Base-by-base conservation (phyloP, 2,113 vertebrate genomes). In the Indri indri region DNA sequence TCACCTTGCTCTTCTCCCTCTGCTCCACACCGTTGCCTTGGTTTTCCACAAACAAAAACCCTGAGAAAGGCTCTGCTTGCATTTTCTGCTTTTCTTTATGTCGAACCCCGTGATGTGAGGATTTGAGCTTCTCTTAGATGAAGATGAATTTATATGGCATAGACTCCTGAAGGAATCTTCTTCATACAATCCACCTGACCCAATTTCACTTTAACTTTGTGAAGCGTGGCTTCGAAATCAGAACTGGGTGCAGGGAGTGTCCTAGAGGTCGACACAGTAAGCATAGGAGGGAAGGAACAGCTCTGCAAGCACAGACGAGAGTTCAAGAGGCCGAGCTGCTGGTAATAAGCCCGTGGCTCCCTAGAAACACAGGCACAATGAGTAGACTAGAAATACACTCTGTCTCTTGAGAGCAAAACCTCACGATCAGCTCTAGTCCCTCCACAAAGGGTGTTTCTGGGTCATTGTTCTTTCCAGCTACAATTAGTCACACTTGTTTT, bases 401-500 rank as follows among this genome's bases (percentile, higher is more conserved):
- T 23, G 17, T 79, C 57, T 68, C 61, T 79, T 34, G 63, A 94
- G 87, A 94, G 12, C 1, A n/a, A 87, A 96, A n/a, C 25, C 45
- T 88, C 52, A 42, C 4, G 42, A 40, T 89, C 65, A 79, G 61
- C 34, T 63, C 25, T 77, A 27, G 40, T 90, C n/a, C 68, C 94
- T 45, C 73, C 34, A 42, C 8, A 37, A 88, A 42, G 88, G 47
- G n/a, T 86, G 71, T 95, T 96, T 83, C 77, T 88, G 61, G 88
- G 45, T 76, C 54, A 76, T 40, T 77, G 14, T 95, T 96, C 71
- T 97, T 93, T 89, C 77, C 77, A 95, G 34, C 22, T 81, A 45
- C 76, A 88, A 74, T 93, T 93, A 94, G 90, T 96, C 86, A 97
- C 61, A 80, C 73, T 93, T 81, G 79, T 17, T 20, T 95, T 61